A percentile compares a stretch with the other conserved stretches of the same genome.
Conservation (phyloP, 1,140 invertebrate species). For the Rhyacophila brunnea region DNA sequence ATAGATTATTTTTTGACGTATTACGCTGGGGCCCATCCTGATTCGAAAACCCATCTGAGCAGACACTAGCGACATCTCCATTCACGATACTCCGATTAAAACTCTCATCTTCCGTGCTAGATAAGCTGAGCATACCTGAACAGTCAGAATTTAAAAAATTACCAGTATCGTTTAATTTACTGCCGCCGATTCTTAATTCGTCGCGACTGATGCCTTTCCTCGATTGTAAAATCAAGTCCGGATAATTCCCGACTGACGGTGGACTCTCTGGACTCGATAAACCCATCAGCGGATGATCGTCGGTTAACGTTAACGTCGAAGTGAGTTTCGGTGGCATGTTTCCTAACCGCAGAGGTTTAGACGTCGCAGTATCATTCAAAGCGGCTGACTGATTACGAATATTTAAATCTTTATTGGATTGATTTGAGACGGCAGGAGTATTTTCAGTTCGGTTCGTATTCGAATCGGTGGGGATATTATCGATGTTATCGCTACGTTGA, state of each 20-base stretch:
- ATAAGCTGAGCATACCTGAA: conserved; percentile 29
- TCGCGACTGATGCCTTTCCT: conserved; percentile 12
- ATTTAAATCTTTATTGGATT: too few relatives aligned
- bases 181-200: background rate
- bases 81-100: conserved; percentile 28
- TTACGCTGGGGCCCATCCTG: conserved; percentile 28
- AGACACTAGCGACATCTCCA: conserved; percentile 25
- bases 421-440: background rate
- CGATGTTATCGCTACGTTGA: background rate
- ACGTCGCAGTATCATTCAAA: too few relatives aligned
- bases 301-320: conserved; percentile 29
- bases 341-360: conserved; percentile 9
- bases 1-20: conserved; percentile 34
- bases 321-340: conserved; percentile 15
- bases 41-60: conserved; percentile 29
- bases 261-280: conserved; percentile 36
- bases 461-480: background rate
- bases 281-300: conserved; percentile 33
- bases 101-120: conserved; percentile 33
- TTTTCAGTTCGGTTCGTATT: background rate
- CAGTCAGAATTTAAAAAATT: conserved; percentile 27
- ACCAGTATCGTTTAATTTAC: conserved; percentile 4
- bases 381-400: too few relatives aligned
- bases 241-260: conserved; percentile 29
- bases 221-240: conserved; percentile 27